Evolutionary conservation across 1,140 invertebrate genomes (phyloP).

Genomic region (Vollenhovia emeryi): DNA sequence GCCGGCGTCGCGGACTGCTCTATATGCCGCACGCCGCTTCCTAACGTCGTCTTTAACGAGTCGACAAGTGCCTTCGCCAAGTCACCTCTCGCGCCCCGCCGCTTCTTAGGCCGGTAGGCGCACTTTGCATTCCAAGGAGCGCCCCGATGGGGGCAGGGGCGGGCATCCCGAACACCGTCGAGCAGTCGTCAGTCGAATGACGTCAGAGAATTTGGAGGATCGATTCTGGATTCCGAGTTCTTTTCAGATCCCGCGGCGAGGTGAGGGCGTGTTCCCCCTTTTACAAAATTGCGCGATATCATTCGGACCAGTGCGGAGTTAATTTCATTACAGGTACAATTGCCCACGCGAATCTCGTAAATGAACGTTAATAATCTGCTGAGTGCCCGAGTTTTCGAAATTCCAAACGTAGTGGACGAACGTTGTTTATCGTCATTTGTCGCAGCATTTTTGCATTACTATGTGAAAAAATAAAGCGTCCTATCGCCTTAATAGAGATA

Average conservation of each 20-base stretch:
- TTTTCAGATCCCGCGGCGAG: not conserved
- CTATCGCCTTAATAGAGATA: too few relatives aligned
- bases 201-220: slow-evolving; percentile 55
- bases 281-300: slow-evolving; percentile 23
- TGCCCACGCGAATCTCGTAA: not conserved
- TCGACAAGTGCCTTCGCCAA: slow-evolving; percentile 78
- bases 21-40: slow-evolving; percentile 78
- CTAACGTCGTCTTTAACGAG: slow-evolving; percentile 82
- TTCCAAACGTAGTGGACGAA: not conserved
- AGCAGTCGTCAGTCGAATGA: slow-evolving; percentile 49
- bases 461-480: not conserved
- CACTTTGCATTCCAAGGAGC: slow-evolving; percentile 79
- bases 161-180: slow-evolving; percentile 46
- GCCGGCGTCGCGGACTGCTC: slow-evolving; percentile 72
- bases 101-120: slow-evolving; percentile 71
- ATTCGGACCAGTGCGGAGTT: not conserved
- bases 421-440: not conserved
- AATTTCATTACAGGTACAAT: slow-evolving; percentile 20
- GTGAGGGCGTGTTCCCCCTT: slow-evolving; percentile 17
- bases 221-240: slow-evolving; percentile 52
- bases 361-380: slow-evolving; percentile 3
- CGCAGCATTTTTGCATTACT: not conserved
- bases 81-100: slow-evolving; percentile 74
- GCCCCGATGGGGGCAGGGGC: not conserved
- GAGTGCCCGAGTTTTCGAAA: not conserved